Conservation (phyloP, 1,140 invertebrate species). For the Diachasmimorpha longicaudata region DNA sequence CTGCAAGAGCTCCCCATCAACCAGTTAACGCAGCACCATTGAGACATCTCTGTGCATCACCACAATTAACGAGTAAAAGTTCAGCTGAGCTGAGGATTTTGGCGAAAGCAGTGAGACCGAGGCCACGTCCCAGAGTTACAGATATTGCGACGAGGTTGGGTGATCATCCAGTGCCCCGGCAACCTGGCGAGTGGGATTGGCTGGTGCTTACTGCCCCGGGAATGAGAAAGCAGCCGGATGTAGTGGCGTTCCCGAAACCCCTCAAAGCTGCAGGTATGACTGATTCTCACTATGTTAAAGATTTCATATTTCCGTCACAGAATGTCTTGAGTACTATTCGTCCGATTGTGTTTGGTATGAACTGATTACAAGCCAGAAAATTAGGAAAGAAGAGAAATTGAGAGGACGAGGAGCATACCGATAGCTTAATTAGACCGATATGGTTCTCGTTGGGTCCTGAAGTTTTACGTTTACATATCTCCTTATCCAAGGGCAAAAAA, state of each 20-base stretch:
- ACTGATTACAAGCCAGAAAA: too few species aligned
- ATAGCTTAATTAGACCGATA: too few species aligned
- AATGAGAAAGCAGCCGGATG: slow-evolving; percentile 77
- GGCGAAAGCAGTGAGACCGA: slow-evolving; percentile 79
- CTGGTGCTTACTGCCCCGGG: slow-evolving; percentile 79
- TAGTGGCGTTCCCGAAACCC: slow-evolving; percentile 85
- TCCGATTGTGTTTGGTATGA: too few species aligned
- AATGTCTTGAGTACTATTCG: too few species aligned
- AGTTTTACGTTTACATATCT: too few species aligned
- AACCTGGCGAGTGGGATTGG: slow-evolving; percentile 78
- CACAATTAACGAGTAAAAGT: slow-evolving; percentile 82
- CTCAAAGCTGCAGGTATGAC: slow-evolving; percentile 76
- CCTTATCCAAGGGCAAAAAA: too few species aligned
- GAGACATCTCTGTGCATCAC: slow-evolving; percentile 69
- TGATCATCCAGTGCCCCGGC: slow-evolving; percentile 61
- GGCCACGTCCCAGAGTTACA: slow-evolving; percentile 75
- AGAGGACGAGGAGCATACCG: too few species aligned
- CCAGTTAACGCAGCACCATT: slow-evolving; percentile 67
- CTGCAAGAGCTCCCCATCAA: slow-evolving; percentile 84
- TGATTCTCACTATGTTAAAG: slow-evolving; percentile 23
- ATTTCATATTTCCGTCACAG: too few species aligned
- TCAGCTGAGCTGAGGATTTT: slow-evolving; percentile 78
- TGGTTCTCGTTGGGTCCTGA: too few species aligned
- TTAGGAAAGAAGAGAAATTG: too few species aligned
- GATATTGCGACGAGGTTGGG: slow-evolving; percentile 80